Percentiles rank a stretch among this genome's conserved stretches.
phyloP scores from a whole-genome alignment of 2,888 invertebrate species.

The Xylocampa areola region DNA sequence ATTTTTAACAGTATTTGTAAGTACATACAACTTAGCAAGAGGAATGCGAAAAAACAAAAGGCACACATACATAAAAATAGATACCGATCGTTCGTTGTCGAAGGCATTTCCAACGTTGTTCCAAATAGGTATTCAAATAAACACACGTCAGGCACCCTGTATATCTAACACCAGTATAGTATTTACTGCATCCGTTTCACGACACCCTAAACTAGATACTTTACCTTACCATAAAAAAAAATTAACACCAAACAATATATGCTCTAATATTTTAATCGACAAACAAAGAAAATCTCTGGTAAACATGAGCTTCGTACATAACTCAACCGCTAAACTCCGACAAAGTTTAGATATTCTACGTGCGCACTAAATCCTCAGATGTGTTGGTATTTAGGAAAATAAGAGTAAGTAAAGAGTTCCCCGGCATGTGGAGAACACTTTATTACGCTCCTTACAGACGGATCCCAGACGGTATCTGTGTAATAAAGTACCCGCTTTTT shows the following conservation, averaged over 20 bases:
- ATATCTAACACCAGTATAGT: no score
- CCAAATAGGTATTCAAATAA: no score
- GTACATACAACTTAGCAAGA: no score
- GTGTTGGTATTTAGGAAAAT: constrained; percentile 59
- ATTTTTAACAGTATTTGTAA: no score
- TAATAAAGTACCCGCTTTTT: constrained; percentile 46
- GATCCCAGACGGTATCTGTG: constrained; percentile 41
- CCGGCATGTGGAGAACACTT: constrained; percentile 51
- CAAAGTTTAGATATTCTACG: constrained; percentile 55
- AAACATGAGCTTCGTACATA: constrained; percentile 37
- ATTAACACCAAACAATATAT: constrained; percentile 25
- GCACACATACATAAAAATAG: no score
- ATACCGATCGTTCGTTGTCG: no score
- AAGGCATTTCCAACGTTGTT: no score
- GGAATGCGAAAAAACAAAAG: no score
- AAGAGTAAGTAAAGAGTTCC: constrained; percentile 40
- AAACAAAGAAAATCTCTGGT: constrained; percentile 39
- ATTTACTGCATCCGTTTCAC: no score
- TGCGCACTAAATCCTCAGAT: constrained; percentile 57
- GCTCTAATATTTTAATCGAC: constrained; percentile 36
- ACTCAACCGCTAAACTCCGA: constrained; percentile 16
- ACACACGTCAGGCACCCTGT: no score
- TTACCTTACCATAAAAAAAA: no score
- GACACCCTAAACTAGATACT: no score
- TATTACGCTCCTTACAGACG: constrained; percentile 55